A percentile compares a stretch with the other conserved stretches of the same genome.
These are phyloP conservation scores for Odontophorus gujanensis DNA, from an alignment of 2,113 vertebrate species.

Conservation along the genomic window DNA sequence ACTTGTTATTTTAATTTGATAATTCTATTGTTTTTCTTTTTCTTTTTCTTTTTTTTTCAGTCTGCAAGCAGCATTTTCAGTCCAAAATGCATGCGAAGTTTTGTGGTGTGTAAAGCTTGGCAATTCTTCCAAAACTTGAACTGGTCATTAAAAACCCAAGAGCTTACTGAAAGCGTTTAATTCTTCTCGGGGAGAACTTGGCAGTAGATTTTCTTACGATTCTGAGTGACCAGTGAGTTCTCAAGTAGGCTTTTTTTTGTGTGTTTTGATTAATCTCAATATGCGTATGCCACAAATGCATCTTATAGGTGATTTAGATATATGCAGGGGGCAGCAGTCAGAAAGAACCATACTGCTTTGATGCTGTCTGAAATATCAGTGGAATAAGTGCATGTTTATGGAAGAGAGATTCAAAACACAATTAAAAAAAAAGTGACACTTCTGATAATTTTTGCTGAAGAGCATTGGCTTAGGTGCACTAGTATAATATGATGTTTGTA, in stretches of 20 bases:
- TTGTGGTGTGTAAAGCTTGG: background rate
- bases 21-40: background rate
- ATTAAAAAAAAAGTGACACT: background rate
- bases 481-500: background rate
- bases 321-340: background rate
- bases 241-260: background rate
- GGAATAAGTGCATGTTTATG: background rate
- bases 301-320: background rate
- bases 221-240: background rate
- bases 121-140: background rate
- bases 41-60: background rate
- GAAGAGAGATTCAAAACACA: background rate
- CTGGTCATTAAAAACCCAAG: background rate
- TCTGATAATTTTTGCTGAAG: background rate
- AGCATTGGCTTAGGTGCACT: background rate
- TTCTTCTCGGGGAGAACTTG: background rate
- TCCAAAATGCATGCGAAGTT: background rate
- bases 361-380: background rate
- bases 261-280: background rate
- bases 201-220: background rate
- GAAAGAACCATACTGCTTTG: background rate
- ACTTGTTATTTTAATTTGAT: background rate
- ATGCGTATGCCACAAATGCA: background rate
- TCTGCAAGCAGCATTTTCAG: background rate
- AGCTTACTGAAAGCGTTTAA: background rate